A percentile compares a stretch with the other conserved stretches of the same genome.
These are phyloP conservation scores for Eolophus roseicapilla DNA, from an alignment of 2,113 vertebrate species.

Conservation along the genomic window DNA sequence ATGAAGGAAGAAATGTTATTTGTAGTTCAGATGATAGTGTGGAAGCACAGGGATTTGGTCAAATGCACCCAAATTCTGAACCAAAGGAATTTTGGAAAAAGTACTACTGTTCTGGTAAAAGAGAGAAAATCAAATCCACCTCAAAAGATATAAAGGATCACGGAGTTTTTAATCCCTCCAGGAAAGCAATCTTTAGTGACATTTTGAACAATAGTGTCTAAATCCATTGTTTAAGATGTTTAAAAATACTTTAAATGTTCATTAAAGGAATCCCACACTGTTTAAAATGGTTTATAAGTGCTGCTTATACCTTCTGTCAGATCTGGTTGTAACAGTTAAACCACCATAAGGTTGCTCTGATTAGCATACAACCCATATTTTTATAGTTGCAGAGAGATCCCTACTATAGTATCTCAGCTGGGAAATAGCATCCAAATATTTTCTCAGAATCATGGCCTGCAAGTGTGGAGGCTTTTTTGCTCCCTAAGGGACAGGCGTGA, in stretches of 20 bases:
- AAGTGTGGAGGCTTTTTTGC: background rate
- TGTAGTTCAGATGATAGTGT: background rate
- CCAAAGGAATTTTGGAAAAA: background rate
- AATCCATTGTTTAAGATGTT: background rate
- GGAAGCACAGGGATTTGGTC: background rate
- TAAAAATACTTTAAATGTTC: background rate
- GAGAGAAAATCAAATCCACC: background rate
- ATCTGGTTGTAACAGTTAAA: background rate
- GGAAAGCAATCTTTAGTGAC: background rate
- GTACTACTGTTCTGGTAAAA: background rate
- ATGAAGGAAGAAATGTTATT: background rate
- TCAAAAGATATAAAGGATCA: background rate
- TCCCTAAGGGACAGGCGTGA: background rate
- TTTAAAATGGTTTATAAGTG: background rate
- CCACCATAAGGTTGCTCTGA: background rate
- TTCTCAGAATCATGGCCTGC: background rate
- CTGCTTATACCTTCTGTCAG: background rate
- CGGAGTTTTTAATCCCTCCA: background rate
- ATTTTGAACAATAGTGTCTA: background rate
- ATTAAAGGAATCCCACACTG: background rate
- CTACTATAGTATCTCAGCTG: background rate
- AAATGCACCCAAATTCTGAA: background rate
- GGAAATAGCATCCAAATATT: background rate
- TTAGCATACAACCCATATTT: background rate
- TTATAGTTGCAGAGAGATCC: background rate